Evolutionary conservation across 2,797 vertebrate species (phyloP), one percentile per base, ranked within the genome.

Genomic region (Peromyscus attwateri): DNA sequence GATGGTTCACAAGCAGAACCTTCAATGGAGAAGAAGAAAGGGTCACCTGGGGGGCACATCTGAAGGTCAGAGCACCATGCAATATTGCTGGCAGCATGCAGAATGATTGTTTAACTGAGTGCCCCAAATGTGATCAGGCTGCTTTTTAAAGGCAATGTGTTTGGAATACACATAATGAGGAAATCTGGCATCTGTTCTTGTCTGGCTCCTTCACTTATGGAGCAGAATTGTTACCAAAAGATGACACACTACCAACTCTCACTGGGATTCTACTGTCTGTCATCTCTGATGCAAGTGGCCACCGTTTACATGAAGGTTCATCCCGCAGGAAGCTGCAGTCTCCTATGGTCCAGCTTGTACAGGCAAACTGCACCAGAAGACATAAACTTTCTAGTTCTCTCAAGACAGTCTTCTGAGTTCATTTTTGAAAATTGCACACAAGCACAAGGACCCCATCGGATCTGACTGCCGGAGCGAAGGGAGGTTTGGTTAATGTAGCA

Each of bases 161-260:
- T 96, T 96, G 92, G 93, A 95, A 80, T 90, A 60, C 94, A 94
- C 96, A 83, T 97, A 97, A 98, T 98, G 95, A 97, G 96, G 76
- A 85, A 73, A 98, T 98, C 98, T 97, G 98, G 97, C 97, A 98
- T 97, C 98, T 98, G 97, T 97, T 98, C 95, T 87, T 94, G 96
- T 97, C 84, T 97, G 92, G 64, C 97, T 98, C 87, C 96, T 97
- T 98, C 98, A 62, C 84, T 96, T 98, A 97, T 37, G 60, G 97
- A 94, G 98, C 76, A 96, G 97, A 97, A 98, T 95, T 97, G 95
- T 97, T 97, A 82, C 76, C 94, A 95, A 95, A 96, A 97, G 96
- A 95, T 97, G 95, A 90, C 94, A 94, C 89, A 73, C 95, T 97
- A 98, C 60, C 98, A 97, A 96, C 96, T 97, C 97, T 94, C 95